phyloP scores from a whole-genome alignment of 2,888 invertebrate species.

The Zygothrica quintamaculata region DNA sequence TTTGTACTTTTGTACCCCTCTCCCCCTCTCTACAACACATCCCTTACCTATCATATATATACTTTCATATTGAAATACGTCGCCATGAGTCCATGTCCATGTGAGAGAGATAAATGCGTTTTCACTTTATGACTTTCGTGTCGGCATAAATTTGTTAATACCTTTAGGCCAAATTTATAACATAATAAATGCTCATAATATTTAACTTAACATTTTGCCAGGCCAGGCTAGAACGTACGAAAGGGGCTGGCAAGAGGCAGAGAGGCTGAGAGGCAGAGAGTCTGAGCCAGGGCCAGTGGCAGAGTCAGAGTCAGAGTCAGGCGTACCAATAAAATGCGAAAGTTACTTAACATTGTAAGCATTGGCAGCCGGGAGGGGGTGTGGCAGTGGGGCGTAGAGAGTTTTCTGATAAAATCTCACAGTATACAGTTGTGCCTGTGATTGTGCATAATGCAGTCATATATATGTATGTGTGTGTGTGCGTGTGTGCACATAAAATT shows the following conservation, averaged over 20 bases:
- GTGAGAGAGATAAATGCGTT: conserved; percentile 81
- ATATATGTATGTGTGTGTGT: conserved; percentile 15
- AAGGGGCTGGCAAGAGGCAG: conserved; percentile 1
- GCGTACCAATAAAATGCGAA: conserved; percentile 73
- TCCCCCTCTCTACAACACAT: not conserved
- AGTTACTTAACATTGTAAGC: conserved; percentile 73
- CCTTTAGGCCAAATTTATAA: conserved; percentile 82
- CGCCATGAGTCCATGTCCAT: conserved; percentile 49
- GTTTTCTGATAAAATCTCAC: conserved; percentile 53
- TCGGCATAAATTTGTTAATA: conserved; percentile 81
- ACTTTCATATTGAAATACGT: conserved; percentile 23
- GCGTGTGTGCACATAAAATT: conserved; percentile 74
- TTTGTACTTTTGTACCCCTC: conserved; percentile 23
- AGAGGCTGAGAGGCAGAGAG: not conserved
- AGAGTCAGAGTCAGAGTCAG: conserved; percentile 28
- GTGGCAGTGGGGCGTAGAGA: conserved; percentile 6
- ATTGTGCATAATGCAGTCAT: conserved; percentile 57
- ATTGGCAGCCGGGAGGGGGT: conserved; percentile 13
- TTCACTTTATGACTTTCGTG: conserved; percentile 81
- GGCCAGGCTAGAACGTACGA: conserved; percentile 21
- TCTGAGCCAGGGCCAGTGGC: conserved; percentile 1
- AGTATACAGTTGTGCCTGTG: conserved; percentile 33
- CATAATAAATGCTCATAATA: conserved; percentile 82
- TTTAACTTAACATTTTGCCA: conserved; percentile 78
- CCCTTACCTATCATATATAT: not conserved